These are phyloP conservation scores for Plectus sambesii DNA, from an alignment of 1,140 invertebrate species.

Conservation along the genomic window DNA sequence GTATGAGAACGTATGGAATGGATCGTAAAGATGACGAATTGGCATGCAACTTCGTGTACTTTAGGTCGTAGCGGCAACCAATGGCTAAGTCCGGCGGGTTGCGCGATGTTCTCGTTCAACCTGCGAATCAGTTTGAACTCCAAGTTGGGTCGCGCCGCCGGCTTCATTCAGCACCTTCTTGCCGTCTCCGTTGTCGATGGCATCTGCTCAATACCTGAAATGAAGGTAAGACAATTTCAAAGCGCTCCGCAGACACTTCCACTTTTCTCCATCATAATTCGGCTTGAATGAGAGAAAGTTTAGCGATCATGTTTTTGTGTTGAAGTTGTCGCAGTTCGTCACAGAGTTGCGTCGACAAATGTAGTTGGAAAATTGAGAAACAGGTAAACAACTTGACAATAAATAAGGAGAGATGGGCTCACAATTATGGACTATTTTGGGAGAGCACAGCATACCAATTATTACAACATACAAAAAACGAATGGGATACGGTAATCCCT, in stretches of 20 bases:
- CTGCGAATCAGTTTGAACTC: constrained; percentile 59
- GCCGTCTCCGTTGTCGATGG: constrained; percentile 67
- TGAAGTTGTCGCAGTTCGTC: too few relatives aligned
- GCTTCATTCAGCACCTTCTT: constrained; percentile 72
- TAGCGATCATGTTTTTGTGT: too few relatives aligned
- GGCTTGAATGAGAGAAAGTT: constrained; percentile 14
- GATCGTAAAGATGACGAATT: not conserved
- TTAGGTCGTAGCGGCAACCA: constrained; percentile 65
- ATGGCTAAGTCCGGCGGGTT: constrained; percentile 81
- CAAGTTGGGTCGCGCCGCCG: constrained; percentile 58
- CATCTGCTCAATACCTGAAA: constrained; percentile 55
- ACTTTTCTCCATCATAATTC: constrained; percentile 1
- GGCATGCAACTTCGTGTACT: constrained; percentile 17
- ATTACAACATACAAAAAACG: too few relatives aligned
- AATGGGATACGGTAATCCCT: too few relatives aligned
- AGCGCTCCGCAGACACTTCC: not conserved
- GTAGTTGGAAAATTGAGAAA: too few relatives aligned
- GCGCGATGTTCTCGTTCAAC: constrained; percentile 78
- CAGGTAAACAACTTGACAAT: too few relatives aligned
- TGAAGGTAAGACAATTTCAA: not conserved
- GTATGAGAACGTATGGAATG: not conserved
- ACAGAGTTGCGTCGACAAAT: too few relatives aligned
- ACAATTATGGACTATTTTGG: too few relatives aligned
- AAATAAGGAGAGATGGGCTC: too few relatives aligned
- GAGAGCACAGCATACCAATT: too few relatives aligned